phyloP scores from a whole-genome alignment of 2,113 vertebrate species.

The Eleginops maclovinus region DNA sequence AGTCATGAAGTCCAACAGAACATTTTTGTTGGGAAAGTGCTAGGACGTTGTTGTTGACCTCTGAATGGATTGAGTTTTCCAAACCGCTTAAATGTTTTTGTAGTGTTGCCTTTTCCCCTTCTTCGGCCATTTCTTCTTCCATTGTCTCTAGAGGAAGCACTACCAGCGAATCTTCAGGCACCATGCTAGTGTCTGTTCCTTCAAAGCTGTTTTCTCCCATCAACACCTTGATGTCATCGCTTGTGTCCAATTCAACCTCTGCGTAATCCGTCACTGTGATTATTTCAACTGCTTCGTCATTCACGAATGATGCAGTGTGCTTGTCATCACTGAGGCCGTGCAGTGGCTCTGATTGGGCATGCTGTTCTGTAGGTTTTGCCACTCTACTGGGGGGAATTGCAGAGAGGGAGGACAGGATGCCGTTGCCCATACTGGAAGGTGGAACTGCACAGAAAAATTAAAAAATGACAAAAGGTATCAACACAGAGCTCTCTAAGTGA shows the following conservation, averaged over 20 bases:
- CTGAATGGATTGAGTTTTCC: background rate
- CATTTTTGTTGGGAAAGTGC: background rate
- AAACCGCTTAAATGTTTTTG: background rate
- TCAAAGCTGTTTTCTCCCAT: conserved; percentile 40
- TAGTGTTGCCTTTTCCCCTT: background rate
- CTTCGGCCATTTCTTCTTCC: background rate
- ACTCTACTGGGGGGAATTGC: background rate
- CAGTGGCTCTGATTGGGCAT: background rate
- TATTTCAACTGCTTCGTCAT: conserved; percentile 55
- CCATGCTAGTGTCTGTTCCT: background rate
- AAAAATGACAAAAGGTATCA: background rate
- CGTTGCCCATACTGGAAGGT: conserved; percentile 65
- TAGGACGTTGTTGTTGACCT: background rate
- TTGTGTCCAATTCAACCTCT: conserved; percentile 65
- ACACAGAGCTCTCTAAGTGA: background rate
- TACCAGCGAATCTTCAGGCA: background rate
- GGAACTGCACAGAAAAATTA: conserved; percentile 58
- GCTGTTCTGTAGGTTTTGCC: conserved; percentile 11
- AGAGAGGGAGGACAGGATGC: conserved; percentile 71
- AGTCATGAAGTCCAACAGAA: conserved; percentile 65
- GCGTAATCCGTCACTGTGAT: conserved; percentile 66
- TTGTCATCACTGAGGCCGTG: conserved; percentile 6
- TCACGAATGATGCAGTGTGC: conserved; percentile 30
- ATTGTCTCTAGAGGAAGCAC: conserved; percentile 11
- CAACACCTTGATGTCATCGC: conserved; percentile 22